phyloP scores from a whole-genome alignment of 2,797 vertebrate species.

The Galagoides demidoff region DNA sequence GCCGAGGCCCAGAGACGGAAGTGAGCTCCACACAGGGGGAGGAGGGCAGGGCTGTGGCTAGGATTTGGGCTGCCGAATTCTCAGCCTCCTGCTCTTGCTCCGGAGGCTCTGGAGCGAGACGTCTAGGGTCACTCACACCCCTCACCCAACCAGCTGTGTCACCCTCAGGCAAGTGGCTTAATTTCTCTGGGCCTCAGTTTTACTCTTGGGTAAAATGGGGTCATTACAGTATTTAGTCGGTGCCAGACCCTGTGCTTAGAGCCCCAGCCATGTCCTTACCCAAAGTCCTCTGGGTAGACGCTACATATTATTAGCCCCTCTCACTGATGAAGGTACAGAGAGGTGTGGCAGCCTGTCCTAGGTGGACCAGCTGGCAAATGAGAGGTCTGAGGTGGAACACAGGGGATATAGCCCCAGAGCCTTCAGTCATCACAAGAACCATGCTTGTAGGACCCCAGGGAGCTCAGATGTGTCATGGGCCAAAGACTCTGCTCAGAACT shows the following conservation, averaged over 20 bases:
- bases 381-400: accelerated
- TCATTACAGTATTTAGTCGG: accelerated
- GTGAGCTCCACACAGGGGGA: neutral
- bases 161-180: neutral
- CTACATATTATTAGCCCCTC: accelerated
- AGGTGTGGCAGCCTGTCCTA: accelerated
- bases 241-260: neutral
- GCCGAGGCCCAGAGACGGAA: neutral
- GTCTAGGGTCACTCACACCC: neutral
- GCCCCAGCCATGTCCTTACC: neutral
- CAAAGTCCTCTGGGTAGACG: accelerated
- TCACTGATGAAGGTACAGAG: neutral
- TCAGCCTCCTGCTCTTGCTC: accelerated
- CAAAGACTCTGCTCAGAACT: accelerated
- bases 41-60: too few species aligned
- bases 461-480: accelerated
- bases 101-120: neutral
- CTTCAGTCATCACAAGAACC: too few species aligned
- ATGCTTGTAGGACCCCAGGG: accelerated
- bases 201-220: accelerated
- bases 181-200: neutral
- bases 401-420: neutral
- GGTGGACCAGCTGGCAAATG: accelerated
- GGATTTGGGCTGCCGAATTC: neutral
- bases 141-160: neutral